phyloP scores from a whole-genome alignment of 2,888 invertebrate species.

The Trichopoda pennipes region DNA sequence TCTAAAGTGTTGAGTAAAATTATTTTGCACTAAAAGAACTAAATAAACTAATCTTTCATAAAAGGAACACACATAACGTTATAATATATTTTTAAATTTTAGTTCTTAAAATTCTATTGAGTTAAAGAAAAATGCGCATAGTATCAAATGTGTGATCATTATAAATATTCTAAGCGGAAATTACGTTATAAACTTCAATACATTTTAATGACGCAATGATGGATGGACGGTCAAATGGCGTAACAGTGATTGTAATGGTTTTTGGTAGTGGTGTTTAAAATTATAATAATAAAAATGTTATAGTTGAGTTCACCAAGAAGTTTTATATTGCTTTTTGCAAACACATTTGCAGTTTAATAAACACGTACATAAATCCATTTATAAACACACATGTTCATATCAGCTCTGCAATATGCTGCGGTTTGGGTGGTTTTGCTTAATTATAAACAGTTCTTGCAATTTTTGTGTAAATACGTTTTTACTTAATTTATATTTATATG shows the following conservation, averaged over 20 bases:
- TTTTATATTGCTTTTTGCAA: not conserved
- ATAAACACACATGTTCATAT: not conserved
- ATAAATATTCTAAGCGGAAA: no score
- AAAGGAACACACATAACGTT: no score
- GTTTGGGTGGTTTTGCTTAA: conserved; percentile 48
- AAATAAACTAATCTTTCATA: no score
- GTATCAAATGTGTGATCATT: no score
- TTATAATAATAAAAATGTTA: conserved; percentile 23
- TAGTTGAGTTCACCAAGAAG: conserved; percentile 2
- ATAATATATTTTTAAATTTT: no score
- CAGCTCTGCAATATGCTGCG: conserved; percentile 44
- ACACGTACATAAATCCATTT: not conserved
- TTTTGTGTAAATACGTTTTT: conserved; percentile 34
- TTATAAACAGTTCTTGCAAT: conserved; percentile 54
- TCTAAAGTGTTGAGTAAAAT: no score
- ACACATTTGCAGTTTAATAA: not conserved
- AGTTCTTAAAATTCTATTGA: no score
- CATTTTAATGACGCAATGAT: not conserved
- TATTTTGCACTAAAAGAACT: no score
- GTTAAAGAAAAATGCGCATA: no score
- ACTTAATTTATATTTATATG: conserved; percentile 3
- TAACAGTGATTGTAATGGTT: not conserved
- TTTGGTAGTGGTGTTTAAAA: not conserved
- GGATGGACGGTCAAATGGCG: not conserved
- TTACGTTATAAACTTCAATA: not conserved